Evolutionary conservation across 2,888 invertebrate genomes (phyloP), one percentile per base, ranked within the genome.

Genomic region (Tenthredo scrophulariae): DNA sequence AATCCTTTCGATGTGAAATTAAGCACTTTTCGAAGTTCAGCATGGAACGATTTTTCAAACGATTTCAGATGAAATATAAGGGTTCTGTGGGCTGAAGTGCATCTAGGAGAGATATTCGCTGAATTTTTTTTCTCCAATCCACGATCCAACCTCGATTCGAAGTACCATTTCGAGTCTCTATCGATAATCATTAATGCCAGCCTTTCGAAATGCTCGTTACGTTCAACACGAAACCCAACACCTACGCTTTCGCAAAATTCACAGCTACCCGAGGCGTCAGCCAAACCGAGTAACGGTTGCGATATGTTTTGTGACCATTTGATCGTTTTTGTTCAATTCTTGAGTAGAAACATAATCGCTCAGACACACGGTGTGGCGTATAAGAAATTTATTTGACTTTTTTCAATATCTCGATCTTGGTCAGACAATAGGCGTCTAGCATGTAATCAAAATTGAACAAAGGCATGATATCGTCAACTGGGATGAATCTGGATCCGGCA

Each of bases 301-400:
- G 7, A 74, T 74, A 43, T 74, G 22, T 74, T 74, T 74, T 74
- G 43, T 22, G 40, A 74, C 26, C 74, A 43, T 22, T n/a, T 43
- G 74, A 74, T 74, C 22, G 43, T 74, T 74, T 74, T 43, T 26
- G 43, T 43, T 22, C 40, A 74, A 74, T 74, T 74, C 74, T 43
- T 1, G 43, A 74, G 29, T n/a, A 22, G 74, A 10, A 74, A 13
- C n/a, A 74, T 74, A 74, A 74, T 74, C 74, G 74, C 43, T 43
- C 74, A 74, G 22, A 43, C 43, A 40, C 74, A 74, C 43, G 10
- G 74, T 26, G n/a, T 26, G 74, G 74, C 40, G 26, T 43, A n/a
- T 40, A 18, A 43, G 43, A 43, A 74, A 43, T 13, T 22, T 43
- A 18, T 43, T 74, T 43, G 43, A 74, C 0, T 70, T 37, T 70